These are phyloP conservation scores for Holcopasites calliopsidis DNA, from an alignment of 1,140 invertebrate species.

Conservation along the genomic window DNA sequence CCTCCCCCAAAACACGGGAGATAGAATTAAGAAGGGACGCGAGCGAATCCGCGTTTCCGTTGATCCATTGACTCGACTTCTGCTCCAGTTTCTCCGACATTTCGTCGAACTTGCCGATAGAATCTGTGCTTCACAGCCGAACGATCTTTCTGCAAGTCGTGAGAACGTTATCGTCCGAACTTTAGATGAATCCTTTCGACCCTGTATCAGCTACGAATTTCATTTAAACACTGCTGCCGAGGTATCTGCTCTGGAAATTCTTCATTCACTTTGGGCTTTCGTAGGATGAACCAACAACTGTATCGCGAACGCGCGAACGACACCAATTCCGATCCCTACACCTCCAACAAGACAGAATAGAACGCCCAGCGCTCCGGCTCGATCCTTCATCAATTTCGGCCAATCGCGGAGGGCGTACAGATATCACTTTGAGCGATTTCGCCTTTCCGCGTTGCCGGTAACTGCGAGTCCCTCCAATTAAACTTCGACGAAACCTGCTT, in stretches of 20 bases:
- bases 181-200: background rate
- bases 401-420: background rate
- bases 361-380: no score
- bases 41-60: background rate
- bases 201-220: background rate
- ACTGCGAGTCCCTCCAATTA: conserved; percentile 36
- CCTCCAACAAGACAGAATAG: no score
- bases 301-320: background rate
- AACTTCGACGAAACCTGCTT: conserved; percentile 8
- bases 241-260: background rate
- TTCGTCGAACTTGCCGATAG: background rate
- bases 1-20: background rate
- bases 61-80: conserved; percentile 23
- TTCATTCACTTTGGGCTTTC: no score
- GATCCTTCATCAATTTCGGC: conserved; percentile 16
- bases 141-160: background rate
- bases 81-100: conserved; percentile 2
- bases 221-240: no score
- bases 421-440: conserved; percentile 4
- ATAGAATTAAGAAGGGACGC: background rate
- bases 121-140: conserved; percentile 19
- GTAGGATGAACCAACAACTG: no score
- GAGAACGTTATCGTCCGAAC: conserved; percentile 1
- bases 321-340: background rate
- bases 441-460: background rate